A percentile compares a stretch with the other conserved stretches of the same genome.
These are phyloP conservation scores for Choloepus hoffmanni DNA, from an alignment of 2,113 vertebrate species.

Conservation along the genomic window DNA sequence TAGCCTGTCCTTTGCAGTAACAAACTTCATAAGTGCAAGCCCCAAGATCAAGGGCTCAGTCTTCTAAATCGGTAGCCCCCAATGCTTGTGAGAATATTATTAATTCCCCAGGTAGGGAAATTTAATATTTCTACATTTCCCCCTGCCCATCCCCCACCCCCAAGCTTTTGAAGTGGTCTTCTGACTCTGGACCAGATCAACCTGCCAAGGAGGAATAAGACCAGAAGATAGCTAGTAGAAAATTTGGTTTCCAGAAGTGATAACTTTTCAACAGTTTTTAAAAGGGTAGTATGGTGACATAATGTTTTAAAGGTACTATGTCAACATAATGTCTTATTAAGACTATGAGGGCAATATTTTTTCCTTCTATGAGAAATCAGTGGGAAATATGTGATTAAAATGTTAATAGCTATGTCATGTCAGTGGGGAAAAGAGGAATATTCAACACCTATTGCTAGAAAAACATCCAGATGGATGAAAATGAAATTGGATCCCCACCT, in stretches of 20 bases:
- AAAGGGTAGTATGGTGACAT: background rate
- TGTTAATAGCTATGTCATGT: background rate
- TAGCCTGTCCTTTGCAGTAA: no score
- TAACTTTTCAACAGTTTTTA: background rate
- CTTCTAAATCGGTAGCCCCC: no score
- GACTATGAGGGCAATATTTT: background rate
- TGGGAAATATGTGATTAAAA: background rate
- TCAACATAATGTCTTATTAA: slow-evolving; percentile 26
- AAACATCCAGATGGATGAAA: background rate
- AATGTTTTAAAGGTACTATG: background rate
- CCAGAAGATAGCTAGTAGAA: background rate
- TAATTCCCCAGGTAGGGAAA: no score
- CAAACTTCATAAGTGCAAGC: no score
- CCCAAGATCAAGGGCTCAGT: no score
- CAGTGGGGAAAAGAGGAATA: background rate
- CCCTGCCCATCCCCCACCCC: no score
- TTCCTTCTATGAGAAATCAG: background rate
- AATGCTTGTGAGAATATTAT: no score
- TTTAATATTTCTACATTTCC: no score
- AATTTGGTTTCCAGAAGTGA: background rate
- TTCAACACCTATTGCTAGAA: background rate
- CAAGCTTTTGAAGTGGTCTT: background rate
- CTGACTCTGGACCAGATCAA: background rate
- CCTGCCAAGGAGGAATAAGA: background rate
- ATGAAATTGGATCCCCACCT: background rate